phyloP scores from a whole-genome alignment of 2,797 vertebrate species.

The Malacoctenus gilli region DNA sequence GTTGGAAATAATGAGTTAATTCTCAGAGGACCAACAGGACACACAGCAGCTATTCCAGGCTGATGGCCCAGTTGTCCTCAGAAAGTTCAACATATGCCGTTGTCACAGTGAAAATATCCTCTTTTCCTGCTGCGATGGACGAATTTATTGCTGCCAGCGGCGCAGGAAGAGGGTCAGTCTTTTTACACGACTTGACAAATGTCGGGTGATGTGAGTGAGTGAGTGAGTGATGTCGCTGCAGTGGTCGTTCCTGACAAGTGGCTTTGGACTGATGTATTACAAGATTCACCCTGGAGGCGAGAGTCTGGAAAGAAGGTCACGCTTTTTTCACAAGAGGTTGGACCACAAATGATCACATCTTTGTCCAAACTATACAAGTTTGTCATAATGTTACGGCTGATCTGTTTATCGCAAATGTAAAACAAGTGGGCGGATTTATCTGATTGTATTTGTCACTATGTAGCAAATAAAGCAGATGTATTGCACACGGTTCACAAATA shows the following conservation, averaged over 20 bases:
- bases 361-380: too few relatives aligned
- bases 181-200: neutral
- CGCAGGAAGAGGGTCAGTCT: neutral
- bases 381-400: too few relatives aligned
- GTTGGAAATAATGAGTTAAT: constrained; percentile 37
- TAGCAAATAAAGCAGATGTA: too few relatives aligned
- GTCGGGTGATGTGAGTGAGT: neutral
- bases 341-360: neutral
- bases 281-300: too few relatives aligned
- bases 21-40: constrained; percentile 24
- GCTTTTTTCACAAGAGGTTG: too few relatives aligned
- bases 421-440: too few relatives aligned
- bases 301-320: neutral
- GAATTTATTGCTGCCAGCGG: neutral
- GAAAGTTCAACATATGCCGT: constrained; percentile 5
- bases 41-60: constrained; percentile 23
- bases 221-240: too few relatives aligned
- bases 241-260: neutral
- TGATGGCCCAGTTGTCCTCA: constrained; percentile 11
- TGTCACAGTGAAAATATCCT: constrained; percentile 7
- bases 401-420: too few relatives aligned
- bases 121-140: neutral
- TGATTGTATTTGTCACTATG: too few relatives aligned
- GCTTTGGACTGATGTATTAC: neutral
- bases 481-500: too few relatives aligned